Evolutionary conservation across 1,140 invertebrate species (phyloP).

Genomic region (Apis laboriosa): DNA sequence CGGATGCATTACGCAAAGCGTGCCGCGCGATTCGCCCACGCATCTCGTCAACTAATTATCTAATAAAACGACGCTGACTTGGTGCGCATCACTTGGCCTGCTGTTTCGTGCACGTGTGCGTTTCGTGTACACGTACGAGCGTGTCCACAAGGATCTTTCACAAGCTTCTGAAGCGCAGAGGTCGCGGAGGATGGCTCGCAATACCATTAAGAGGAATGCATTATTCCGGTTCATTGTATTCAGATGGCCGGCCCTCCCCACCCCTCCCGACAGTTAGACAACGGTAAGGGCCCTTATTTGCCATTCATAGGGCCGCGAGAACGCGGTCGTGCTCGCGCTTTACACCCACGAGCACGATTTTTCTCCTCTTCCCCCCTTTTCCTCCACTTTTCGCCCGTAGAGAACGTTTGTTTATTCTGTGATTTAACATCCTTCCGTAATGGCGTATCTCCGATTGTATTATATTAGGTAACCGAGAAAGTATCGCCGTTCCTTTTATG

Average conservation of each 20-base stretch:
- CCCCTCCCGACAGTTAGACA: constrained; percentile 43
- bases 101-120: background rate
- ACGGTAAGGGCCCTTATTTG: constrained; percentile 68
- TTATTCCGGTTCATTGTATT: constrained; percentile 77
- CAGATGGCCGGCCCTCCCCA: constrained; percentile 62
- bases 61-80: constrained; percentile 58
- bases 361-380: background rate
- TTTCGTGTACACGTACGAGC: background rate
- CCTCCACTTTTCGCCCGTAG: background rate
- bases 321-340: constrained; percentile 55
- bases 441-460: background rate
- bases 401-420: background rate
- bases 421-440: constrained; percentile 17
- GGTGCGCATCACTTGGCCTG: constrained; percentile 11
- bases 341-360: constrained; percentile 63
- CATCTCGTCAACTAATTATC: constrained; percentile 64
- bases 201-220: constrained; percentile 70
- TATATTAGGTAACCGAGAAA: too few relatives aligned
- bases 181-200: constrained; percentile 57
- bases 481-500: too few relatives aligned
- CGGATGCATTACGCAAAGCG: constrained; percentile 56
- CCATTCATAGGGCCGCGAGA: constrained; percentile 72
- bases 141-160: background rate
- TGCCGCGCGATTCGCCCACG: constrained; percentile 51
- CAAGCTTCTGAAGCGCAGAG: constrained; percentile 39